phyloP scores from a whole-genome alignment of 2,113 vertebrate species.

The Montifringilla adamsi region DNA sequence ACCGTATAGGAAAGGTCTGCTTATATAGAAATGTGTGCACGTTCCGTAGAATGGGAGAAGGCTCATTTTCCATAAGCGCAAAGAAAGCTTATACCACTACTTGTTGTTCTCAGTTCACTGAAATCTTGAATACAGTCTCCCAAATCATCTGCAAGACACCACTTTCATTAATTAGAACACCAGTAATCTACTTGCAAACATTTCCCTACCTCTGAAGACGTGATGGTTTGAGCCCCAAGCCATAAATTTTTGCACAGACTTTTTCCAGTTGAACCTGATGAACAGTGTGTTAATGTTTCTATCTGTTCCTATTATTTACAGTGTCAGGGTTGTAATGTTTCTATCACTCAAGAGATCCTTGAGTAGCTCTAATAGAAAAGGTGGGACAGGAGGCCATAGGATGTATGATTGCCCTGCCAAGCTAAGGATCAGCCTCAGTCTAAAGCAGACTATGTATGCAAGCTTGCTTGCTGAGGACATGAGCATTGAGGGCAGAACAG shows the following conservation, averaged over 20 bases:
- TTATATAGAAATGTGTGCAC: background rate
- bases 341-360: background rate
- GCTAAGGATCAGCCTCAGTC: background rate
- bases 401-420: background rate
- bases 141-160: background rate
- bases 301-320: background rate
- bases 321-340: fast-evolving
- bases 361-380: background rate
- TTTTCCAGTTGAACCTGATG: background rate
- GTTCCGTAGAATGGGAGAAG: background rate
- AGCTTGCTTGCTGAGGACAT: background rate
- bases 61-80: background rate
- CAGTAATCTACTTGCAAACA: background rate
- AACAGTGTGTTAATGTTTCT: background rate
- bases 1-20: background rate
- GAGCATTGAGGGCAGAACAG: background rate
- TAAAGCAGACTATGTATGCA: background rate
- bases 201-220: background rate
- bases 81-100: background rate
- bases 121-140: background rate
- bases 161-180: background rate
- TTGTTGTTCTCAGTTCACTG: background rate
- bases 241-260: background rate
- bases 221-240: background rate
- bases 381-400: background rate